Conservation (phyloP, 2,888 invertebrate species). For the Scaptomyza caliginosa region DNA sequence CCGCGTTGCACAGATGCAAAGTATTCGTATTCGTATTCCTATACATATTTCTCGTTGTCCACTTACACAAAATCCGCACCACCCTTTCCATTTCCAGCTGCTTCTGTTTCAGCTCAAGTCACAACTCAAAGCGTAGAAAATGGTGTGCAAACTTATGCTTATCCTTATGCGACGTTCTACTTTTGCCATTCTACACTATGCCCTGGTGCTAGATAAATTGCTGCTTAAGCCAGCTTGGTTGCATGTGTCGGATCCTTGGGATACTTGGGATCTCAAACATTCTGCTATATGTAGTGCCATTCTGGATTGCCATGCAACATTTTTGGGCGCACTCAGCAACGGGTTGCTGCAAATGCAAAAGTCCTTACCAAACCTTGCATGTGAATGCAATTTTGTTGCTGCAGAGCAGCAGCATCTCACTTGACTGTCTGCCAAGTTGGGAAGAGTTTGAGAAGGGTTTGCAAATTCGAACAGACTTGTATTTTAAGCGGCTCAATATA, state of each 20-base stretch:
- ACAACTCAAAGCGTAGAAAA: conserved; percentile 58
- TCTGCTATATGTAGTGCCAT: no score
- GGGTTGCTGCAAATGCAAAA: conserved; percentile 1
- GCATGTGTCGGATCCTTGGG: conserved; percentile 63
- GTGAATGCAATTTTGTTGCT: conserved; percentile 53
- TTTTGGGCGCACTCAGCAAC: conserved; percentile 47
- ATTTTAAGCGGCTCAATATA: conserved; percentile 75
- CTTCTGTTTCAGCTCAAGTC: conserved; percentile 4
- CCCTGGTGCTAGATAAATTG: conserved; percentile 69
- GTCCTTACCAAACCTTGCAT: conserved; percentile 56
- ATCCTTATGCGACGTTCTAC: conserved; percentile 62
- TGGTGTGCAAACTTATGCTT: conserved; percentile 74
- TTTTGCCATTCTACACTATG: conserved; percentile 7
- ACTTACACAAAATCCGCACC: not conserved
- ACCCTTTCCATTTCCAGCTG: not conserved
- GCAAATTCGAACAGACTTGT: conserved; percentile 71
- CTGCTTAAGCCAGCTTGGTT: conserved; percentile 75
- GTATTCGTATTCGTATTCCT: conserved; percentile 29
- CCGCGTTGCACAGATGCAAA: conserved; percentile 53
- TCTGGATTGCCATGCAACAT: conserved; percentile 55
- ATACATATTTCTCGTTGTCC: conserved; percentile 28
- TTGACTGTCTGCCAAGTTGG: conserved; percentile 65
- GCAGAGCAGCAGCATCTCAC: not conserved
- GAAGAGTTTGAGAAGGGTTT: not conserved
- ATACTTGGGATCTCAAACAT: conserved; percentile 18